Base-by-base conservation (phyloP, 2,797 vertebrate genomes). In the Botia kubotai region DNA sequence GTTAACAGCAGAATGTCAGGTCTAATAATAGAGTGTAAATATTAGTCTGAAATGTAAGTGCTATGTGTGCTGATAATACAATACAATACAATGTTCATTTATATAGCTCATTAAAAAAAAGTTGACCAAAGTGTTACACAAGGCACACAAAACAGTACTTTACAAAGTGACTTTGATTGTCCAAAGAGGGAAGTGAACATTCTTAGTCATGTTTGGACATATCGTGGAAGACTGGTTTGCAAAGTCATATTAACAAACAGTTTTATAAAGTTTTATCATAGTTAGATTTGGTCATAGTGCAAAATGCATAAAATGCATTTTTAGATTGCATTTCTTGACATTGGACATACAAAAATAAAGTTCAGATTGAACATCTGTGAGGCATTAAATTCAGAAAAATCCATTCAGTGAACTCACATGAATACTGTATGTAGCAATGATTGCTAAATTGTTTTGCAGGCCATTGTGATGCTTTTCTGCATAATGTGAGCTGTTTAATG, bases 401-500 rank as follows among this genome's bases (percentile, higher is more conserved):
- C 53, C n/a, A 33, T 23, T 53, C 33, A n/a, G 48, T 21, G n/a
- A 19, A 78, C 26, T 7, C 60, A 36, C 58, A 63, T 62, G 36
- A 63, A 48, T 67, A 10, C 39, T 58, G 3, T 39, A 10, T 46
- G 7, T 65, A 43, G 50, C 26, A 23, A 50, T 83, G 26, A 80
- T 46, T 76, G 50, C 57, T 66, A 75, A 23, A 58, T 73, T 73
- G 65, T 78, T 82, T 72, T 72, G 60, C 75, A 52, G 60, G 29
- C 21, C 70, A 80, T 73, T 84, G 80, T 50, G 55, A 83, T 69
- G 86, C 86, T 71, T 80, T 84, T 62, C 75, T 77, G 84, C 72
- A 83, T 66, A 67, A 79, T 82, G 76, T 88, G 74, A 87, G 77
- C 75, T 73, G 82, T n/a, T 75, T 69, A 65, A 83, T 73, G 36